Evolutionary conservation across 2,888 invertebrate genomes (phyloP), one percentile per base, ranked within the genome.

Genomic region (Leptinotarsa tumamoca): DNA sequence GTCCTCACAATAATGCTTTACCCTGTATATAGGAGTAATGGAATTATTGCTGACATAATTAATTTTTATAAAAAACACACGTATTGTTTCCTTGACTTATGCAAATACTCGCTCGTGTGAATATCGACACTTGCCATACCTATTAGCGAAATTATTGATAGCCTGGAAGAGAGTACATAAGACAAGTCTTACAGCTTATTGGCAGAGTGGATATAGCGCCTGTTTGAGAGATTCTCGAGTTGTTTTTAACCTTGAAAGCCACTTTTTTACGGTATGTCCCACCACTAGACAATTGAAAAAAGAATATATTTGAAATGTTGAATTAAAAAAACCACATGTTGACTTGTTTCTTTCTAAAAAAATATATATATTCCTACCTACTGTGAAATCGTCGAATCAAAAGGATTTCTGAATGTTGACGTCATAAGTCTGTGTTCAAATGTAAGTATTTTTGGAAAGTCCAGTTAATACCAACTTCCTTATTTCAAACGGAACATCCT

Each of bases 1-100:
- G 7, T 33, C 7, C 33, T 33, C 33, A 33, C 33, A 33, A 0
- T 33, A 33, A 33, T 33, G 33, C 5, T 5, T 33, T 7, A 33
- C 33, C 1, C 33, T 33, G 33, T 33, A 7, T 7, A 33, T 33
- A 33, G 33, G 33, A 33, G 61, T 68, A 73, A 68, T 61, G 71
- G 68, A 63, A 74, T 77, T 74, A 69, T 73, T 77, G 76, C 76
- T 77, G 70, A 50, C 58, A 80, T 77, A 80, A 82, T 82, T 83
- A 82, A 82, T 82, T 82, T 81, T 83, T 1, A 73, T 82, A 81
- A 81, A 77, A 80, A 76, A 77, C 76, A 74, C 71, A 50, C 23
- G 15, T 71, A 70, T 69, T 79, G 75, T 82, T 80, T 81, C 79
- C 75, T 77, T 77, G 74, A 71, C 70, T 75, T 70, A 27, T 74